Evolutionary conservation across 2,113 vertebrate genomes (phyloP), one percentile per base, ranked within the genome.

Genomic region (Strigops habroptila): DNA sequence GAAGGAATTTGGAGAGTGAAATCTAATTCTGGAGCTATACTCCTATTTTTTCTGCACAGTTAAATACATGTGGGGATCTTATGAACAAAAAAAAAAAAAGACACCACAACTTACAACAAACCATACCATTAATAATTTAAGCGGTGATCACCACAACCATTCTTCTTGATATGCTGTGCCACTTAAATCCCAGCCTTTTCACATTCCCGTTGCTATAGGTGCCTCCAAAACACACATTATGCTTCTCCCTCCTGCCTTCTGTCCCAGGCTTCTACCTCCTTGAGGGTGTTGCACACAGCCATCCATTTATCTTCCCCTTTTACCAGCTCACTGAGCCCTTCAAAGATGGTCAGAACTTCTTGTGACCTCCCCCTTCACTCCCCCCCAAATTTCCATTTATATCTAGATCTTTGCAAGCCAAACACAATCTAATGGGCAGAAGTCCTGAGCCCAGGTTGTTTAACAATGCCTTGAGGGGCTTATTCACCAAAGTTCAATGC

Each of bases 391-490:
- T 93, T 77, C 77, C 43, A 57, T 89, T 96, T 87, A 12, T 53
- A 31, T 77, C 71, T 37, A 31, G 24, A 82, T 92, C 80, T 96
- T 75, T 92, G 70, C 48, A 95, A 93, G 62, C 37, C 94, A 73
- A 87, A 83, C 63, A 90, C 44, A 93, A 78, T 24, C 88, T 96
- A 94, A 94, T 11, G 76, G 91, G 69, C 90, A 95, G 60, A 49
- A 88, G 90, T 73, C 71, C 90, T 90, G 73, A 88, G 75, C 86
- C 60, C 83, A 92, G 83, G 70, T 78, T 96, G 80, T 91, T 95
- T 85, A 97, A 95, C 95, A 97, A 96, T 95, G 96, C 97, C 96
- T 97, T 92, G 78, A 97, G 93, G 95, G 94, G 37, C 33, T 94
- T 81, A 93, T 93, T 97, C 97, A 96, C 97, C 96, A 93, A 97